phyloP scores from a whole-genome alignment of 37 sponge, comb jelly and placozoan species.

The Ianthella basta region DNA sequence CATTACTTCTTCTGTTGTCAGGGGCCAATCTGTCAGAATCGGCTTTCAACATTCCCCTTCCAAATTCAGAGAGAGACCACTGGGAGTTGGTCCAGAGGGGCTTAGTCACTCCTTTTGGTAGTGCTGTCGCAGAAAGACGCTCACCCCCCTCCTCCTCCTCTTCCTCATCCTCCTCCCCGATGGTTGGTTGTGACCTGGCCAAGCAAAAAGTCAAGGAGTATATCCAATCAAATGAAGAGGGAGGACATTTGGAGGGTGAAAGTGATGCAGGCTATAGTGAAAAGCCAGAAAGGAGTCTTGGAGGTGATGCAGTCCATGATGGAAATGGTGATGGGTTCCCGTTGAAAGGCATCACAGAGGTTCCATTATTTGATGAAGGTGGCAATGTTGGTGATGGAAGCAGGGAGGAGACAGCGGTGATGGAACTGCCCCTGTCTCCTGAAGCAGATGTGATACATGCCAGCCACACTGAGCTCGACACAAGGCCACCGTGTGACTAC shows the following conservation, averaged over 20 bases:
- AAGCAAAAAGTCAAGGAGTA: neutral
- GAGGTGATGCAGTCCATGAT: neutral
- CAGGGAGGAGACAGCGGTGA: too few species aligned
- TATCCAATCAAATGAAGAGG: neutral
- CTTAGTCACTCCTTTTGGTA: slow-evolving; percentile 83
- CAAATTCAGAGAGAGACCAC: slow-evolving; percentile 1
- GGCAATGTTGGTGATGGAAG: too few species aligned
- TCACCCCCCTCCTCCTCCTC: neutral
- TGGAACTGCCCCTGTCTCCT: too few species aligned
- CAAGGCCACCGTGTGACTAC: too few species aligned
- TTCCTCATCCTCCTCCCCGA: too few species aligned
- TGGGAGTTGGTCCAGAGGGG: slow-evolving; percentile 68
- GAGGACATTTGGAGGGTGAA: neutral
- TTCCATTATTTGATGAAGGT: too few species aligned
- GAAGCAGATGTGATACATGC: too few species aligned
- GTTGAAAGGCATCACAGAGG: too few species aligned
- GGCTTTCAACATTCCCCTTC: neutral
- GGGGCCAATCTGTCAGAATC: neutral
- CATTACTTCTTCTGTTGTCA: neutral
- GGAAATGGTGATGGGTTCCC: slow-evolving; percentile 4
- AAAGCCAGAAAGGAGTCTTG: neutral
- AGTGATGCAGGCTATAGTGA: neutral
- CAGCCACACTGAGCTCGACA: too few species aligned
- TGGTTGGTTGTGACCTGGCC: too few species aligned
- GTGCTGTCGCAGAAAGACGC: neutral